Percentiles rank a stretch among this genome's conserved stretches.
phyloP scores from a whole-genome alignment of 2,113 vertebrate genomes.

The Phyllostomus discolor region DNA sequence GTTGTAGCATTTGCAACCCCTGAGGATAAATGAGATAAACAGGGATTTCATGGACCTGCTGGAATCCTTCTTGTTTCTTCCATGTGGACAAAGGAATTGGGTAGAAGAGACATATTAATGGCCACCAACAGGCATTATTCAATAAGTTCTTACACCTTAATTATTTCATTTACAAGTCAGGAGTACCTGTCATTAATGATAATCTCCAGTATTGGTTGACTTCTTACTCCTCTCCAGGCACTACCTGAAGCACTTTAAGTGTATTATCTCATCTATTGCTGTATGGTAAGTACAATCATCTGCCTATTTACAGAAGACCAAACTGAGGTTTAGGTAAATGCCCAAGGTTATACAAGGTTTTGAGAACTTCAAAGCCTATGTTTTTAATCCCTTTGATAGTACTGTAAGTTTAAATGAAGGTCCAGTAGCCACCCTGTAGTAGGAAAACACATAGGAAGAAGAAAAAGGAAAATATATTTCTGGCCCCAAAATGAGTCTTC shows the following conservation, averaged over 20 bases:
- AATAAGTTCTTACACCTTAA: neutral
- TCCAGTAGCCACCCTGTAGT: neutral
- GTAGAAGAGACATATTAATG: neutral
- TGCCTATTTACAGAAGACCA: neutral
- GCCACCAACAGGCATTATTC: neutral
- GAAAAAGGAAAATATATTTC: neutral
- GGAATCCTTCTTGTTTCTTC: neutral
- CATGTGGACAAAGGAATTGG: neutral
- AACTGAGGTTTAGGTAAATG: neutral
- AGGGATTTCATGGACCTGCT: neutral
- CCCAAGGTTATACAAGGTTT: neutral
- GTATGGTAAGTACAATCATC: neutral
- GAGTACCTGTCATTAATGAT: neutral
- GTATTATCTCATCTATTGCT: neutral
- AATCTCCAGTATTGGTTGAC: neutral
- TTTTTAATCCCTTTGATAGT: neutral
- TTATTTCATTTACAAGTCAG: slow-evolving; percentile 19
- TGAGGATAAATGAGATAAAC: neutral
- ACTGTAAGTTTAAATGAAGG: neutral
- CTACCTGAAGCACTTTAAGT: neutral
- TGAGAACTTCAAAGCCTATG: neutral
- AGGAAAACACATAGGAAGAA: neutral
- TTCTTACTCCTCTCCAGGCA: neutral
- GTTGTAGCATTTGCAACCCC: neutral
- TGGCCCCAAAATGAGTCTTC: neutral